Conservation (phyloP, 2,113 vertebrate species). For the Sminthopsis crassicaudata region DNA sequence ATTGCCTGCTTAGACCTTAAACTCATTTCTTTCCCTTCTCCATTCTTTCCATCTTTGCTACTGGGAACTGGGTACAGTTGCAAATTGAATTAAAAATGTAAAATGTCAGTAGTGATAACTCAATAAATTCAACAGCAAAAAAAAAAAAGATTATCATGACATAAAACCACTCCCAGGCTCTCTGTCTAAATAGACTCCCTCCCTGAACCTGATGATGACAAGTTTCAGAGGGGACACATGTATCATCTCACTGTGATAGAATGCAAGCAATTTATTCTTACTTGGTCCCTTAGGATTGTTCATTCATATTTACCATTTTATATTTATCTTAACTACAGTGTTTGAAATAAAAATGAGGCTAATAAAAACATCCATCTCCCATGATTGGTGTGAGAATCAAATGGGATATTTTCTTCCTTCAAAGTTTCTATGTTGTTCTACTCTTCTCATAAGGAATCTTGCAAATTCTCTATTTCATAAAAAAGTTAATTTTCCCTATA, state of each 20-base stretch:
- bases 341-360: neutral
- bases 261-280: neutral
- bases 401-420: neutral
- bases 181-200: neutral
- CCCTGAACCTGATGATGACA: neutral
- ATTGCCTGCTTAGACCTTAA: too few species aligned
- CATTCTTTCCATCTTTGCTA: too few species aligned
- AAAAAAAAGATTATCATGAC: neutral
- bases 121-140: too few species aligned
- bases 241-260: neutral
- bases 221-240: neutral
- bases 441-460: neutral
- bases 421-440: neutral
- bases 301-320: neutral
- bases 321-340: neutral
- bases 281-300: neutral
- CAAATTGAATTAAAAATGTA: too few species aligned
- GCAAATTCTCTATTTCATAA: neutral
- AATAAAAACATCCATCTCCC: neutral
- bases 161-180: neutral
- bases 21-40: too few species aligned
- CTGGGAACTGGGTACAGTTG: too few species aligned
- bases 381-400: neutral
- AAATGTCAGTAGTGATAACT: too few species aligned
- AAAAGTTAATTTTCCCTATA: neutral